Evolutionary conservation across 2,113 vertebrate genomes (phyloP), one percentile per base, ranked within the genome.

Genomic region (Condylura cristata): DNA sequence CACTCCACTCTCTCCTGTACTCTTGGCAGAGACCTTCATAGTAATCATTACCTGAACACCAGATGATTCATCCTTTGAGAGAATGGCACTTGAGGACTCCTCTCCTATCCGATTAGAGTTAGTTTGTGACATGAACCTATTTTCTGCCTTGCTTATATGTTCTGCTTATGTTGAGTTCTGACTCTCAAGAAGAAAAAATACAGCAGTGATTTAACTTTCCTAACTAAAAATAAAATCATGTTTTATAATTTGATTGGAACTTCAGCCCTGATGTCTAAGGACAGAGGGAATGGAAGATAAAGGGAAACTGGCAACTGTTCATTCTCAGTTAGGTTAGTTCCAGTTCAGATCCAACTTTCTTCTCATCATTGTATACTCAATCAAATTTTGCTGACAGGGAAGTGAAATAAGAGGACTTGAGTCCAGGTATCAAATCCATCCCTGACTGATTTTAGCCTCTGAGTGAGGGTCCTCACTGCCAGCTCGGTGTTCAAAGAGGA

Each of bases 221-320:
- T 92, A 41, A 92, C 70, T 26, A 28, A 79, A 89, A 91, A 75
- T 37, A 91, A 68, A 72, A 11, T 65, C 20, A 20, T 53, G 26
- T 78, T 86, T 80, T 75, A 83, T 80, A 30, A 94, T 72, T 24
- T 91, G 63, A 84, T 44, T 58, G 88, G 32, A 20, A 90, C 39
- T 46, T 87, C 63, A 34, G 34, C 14, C 39, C 26, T 28, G 66
- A 48, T 44, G 37, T 63, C 66, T 37, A 30, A 92, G 20, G 46
- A 93, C 60, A 61, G 34, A 48, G 17, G n/a, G 76, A 82, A 71
- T n/a, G 8, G 65, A 74, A 88, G 32, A 78, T 61, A 39, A 72
- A 91, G 22, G 61, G 68, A 89, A 85, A 80, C 1, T 70, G 60
- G n/a, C 44, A 68, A 94, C 30, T 58, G 6, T 79, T 79, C n/a